Evolutionary conservation across 2,888 invertebrate genomes (phyloP), one percentile per base, ranked within the genome.

Genomic region (Gryllus longicercus): DNA sequence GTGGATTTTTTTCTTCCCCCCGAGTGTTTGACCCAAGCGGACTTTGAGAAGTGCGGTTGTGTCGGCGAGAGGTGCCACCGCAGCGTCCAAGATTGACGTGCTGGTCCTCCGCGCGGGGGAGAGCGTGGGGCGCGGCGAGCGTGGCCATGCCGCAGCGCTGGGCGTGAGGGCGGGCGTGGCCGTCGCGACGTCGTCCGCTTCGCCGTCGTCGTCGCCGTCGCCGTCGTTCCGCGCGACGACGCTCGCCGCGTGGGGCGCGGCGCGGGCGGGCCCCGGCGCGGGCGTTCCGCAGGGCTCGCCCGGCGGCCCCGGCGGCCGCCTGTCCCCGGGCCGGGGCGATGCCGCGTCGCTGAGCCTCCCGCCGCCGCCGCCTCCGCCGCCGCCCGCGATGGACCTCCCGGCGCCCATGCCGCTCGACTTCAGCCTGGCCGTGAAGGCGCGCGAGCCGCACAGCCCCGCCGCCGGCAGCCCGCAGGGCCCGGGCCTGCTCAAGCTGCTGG

Each of bases 361-460:
- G 38, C 77, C 50, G n/a, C n/a, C n/a, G n/a, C 21, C 21, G 12
- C 77, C 21, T 16, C 78, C 63, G 25, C 51, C 51, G 16, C 75
- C 75, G 50, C 38, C 75, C 23, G 76, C 23, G 51, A 83, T 82
- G 83, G 83, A 83, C 79, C 77, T 82, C 25, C 82, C 83, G n/a
- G 81, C 82, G 63, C 81, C 82, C 49, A 81, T 82, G 91, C 92
- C 92, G 81, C 86, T 92, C 87, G 92, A 92, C 90, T 92, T 91
- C 87, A 92, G 91, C 81, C 89, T 90, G 85, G 85, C 84, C 84
- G 86, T 85, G 78, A 83, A 83, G 83, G 80, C 82, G 2, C 79
- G 89, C 88, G 89, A 87, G 86, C 89, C 80, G 83, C 82, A 84
- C 85, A 87, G 85, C 86, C 88, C 86, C 83, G 79, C 81, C 51